Base-by-base conservation (phyloP, 1,140 invertebrate species). In the Acromyrmex heyeri region DNA sequence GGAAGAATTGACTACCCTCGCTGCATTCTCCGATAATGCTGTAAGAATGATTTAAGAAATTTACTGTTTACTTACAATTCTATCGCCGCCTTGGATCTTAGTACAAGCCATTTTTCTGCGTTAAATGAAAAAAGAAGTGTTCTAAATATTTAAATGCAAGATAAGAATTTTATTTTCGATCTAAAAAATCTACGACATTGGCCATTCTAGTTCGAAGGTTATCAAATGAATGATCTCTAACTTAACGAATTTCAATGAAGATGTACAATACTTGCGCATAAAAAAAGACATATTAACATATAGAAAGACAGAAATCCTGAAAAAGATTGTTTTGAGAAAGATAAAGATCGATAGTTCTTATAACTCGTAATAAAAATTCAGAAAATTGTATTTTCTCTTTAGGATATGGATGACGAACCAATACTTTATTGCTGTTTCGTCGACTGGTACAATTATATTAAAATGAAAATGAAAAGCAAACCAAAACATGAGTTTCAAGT, bases 401-500 rank as follows among this genome's bases (percentile, higher is more conserved):
- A 94, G 94, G 82, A 87, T 34, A 27, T 92, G 6, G 85, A 93
- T 7, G 85, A 92, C 0, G 92, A 94, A 6, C 91, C 93, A 0
- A 79, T 93, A 5, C 89, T 93, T 64, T 95, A 94, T 57, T 95
- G 94, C 38, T 94, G 92, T 55, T 93, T 92, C 59, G 44, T 94
- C 0, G 94, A 95, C 85, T 91, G 70, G 34, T 91, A 82, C 38
- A 92, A 92, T 70, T 94, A 94, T 50, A 57, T 92, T 12, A 92
- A 90, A 87, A 53, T 86, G 18, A 72, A 57, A 10, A 82, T 10
- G 27, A 1, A 67, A 67, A 72, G 24, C 48, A 61, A 85, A 38
- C 79, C 90, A 1, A 53, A 76, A 8, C 93, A 94, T 24, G 94
- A 95, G 87, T 94, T 95, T 87, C 92, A 93, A 91, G 91, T 95